Evolutionary conservation across 2,113 vertebrate genomes (phyloP).

Genomic region (Ictalurus punctatus): DNA sequence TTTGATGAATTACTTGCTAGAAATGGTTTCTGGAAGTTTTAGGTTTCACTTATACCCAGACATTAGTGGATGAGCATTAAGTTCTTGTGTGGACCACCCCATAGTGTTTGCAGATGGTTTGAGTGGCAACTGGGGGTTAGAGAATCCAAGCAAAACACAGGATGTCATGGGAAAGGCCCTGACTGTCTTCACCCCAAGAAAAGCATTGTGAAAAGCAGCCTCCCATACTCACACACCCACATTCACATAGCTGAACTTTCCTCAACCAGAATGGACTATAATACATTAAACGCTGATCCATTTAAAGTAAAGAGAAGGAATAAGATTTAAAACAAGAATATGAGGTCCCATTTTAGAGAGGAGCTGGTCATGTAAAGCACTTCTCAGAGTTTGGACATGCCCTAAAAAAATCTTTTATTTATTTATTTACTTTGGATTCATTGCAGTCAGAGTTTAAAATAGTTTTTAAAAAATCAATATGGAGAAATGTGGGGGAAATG

Average conservation of each 20-base stretch:
- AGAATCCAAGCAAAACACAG: constrained; percentile 46
- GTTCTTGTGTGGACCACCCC: constrained; percentile 47
- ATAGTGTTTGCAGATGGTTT: constrained; percentile 51
- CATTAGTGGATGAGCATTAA: constrained; percentile 43
- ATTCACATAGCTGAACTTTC: constrained; percentile 21
- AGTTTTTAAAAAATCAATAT: neutral
- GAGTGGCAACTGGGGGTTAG: constrained; percentile 36
- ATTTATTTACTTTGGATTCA: neutral
- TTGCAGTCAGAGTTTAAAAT: neutral
- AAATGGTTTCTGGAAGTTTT: constrained; percentile 14
- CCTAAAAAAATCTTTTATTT: neutral
- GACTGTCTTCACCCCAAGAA: constrained; percentile 47
- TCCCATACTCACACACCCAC: neutral
- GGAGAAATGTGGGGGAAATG: neutral
- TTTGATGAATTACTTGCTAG: constrained; percentile 28
- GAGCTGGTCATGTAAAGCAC: neutral
- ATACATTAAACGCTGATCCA: constrained; percentile 37
- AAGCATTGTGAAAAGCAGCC: constrained; percentile 42
- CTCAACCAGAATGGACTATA: neutral
- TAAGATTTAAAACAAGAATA: constrained; percentile 55
- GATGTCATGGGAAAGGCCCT: constrained; percentile 50
- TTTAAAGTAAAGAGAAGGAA: constrained; percentile 52
- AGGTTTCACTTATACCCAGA: constrained; percentile 31
- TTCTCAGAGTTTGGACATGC: neutral
- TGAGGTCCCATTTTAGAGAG: constrained; percentile 43